Percentiles rank a stretch among this genome's conserved stretches.
These are phyloP conservation scores for Saturnia pavonia DNA, from an alignment of 2,888 invertebrate genomes.

Conservation along the genomic window DNA sequence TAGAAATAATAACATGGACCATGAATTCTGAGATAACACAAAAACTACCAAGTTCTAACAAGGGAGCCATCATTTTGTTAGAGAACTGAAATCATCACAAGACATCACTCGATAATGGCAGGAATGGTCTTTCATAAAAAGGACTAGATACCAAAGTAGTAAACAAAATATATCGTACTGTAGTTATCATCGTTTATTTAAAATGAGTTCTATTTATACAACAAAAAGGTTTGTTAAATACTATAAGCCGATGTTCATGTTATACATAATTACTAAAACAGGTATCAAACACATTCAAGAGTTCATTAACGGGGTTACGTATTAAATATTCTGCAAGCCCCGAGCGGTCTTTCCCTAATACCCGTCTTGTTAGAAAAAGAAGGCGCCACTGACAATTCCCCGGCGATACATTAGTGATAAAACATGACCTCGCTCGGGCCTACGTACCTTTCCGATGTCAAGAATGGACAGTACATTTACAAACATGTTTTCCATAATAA, in stretches of 20 bases:
- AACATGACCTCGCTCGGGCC: constrained; percentile 40
- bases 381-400: constrained; percentile 16
- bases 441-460: constrained; percentile 4
- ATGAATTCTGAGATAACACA: no score
- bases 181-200: no score
- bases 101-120: no score
- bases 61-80: no score
- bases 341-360: constrained; percentile 28
- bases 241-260: neutral
- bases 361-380: constrained; percentile 23
- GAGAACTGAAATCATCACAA: no score
- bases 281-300: constrained; percentile 35
- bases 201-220: neutral
- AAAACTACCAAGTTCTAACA: no score
- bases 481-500: constrained; percentile 20
- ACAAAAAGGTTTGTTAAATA: neutral
- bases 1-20: no score
- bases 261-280: neutral
- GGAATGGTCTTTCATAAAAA: no score
- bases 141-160: no score
- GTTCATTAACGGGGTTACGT: constrained; percentile 50
- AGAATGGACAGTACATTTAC: constrained; percentile 13
- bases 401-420: constrained; percentile 33
- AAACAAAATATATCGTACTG: no score
- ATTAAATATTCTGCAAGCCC: constrained; percentile 60